phyloP scores from a whole-genome alignment of 2,113 vertebrate genomes.

The Ochotona princeps region DNA sequence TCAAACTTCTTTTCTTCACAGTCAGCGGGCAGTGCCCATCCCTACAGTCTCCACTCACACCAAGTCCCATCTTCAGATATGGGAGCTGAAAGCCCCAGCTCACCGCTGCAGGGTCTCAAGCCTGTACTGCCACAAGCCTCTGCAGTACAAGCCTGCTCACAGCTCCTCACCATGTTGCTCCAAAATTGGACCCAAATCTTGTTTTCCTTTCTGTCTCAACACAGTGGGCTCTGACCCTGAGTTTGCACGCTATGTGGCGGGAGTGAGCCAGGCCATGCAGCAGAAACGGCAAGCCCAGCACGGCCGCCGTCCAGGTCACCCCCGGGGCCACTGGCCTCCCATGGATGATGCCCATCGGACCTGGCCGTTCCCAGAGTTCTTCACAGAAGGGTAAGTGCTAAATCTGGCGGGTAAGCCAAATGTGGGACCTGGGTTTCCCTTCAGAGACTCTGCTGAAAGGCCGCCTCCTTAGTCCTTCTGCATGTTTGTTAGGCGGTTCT shows the following conservation, averaged over 20 bases:
- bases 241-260: conserved; percentile 98
- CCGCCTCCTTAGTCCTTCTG: no score
- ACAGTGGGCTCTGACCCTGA: conserved; percentile 98
- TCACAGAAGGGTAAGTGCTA: conserved; percentile 94
- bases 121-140: neutral
- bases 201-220: conserved; percentile 73
- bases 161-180: conserved; percentile 64
- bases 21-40: neutral
- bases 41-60: neutral
- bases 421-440: neutral
- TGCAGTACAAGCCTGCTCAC: neutral
- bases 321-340: conserved; percentile 95
- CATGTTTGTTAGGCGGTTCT: neutral
- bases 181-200: conserved; percentile 73
- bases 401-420: neutral
- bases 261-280: conserved; percentile 98
- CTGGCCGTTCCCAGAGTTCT: conserved; percentile 97
- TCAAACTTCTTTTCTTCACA: neutral
- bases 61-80: neutral
- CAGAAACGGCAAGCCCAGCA: conserved; percentile 97
- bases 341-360: conserved; percentile 95
- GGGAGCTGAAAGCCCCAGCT: neutral
- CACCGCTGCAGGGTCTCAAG: neutral
- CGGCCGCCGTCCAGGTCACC: conserved; percentile 92
- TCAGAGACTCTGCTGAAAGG: neutral